Evolutionary conservation across 2,797 vertebrate species (phyloP).

Genomic region (Coilia nasus): DNA sequence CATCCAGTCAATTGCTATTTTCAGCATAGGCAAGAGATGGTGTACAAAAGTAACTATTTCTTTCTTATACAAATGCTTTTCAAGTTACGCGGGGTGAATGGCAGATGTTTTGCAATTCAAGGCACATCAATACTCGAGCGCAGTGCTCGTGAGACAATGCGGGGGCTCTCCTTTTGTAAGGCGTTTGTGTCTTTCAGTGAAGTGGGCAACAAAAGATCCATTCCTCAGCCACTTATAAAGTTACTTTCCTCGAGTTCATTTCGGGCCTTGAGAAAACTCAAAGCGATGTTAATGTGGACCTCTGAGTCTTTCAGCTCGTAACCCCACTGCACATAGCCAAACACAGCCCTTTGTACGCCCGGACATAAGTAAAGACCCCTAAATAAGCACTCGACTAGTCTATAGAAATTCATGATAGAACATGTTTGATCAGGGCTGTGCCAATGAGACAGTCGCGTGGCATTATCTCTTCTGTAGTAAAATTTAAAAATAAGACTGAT

Average conservation of each 20-base stretch:
- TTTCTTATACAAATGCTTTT: slow-evolving; percentile 78
- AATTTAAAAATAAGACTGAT: background rate
- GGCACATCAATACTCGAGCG: slow-evolving; percentile 77
- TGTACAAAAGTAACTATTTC: slow-evolving; percentile 55
- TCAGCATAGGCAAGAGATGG: slow-evolving; percentile 63
- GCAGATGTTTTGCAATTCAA: slow-evolving; percentile 86
- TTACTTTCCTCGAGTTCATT: slow-evolving; percentile 84
- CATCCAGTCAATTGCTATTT: slow-evolving; percentile 49
- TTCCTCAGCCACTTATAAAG: slow-evolving; percentile 85
- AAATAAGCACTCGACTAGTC: slow-evolving; percentile 74
- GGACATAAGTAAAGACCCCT: slow-evolving; percentile 74
- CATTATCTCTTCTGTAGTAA: slow-evolving; percentile 49
- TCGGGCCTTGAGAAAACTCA: slow-evolving; percentile 78
- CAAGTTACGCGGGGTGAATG: slow-evolving; percentile 74
- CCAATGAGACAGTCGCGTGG: slow-evolving; percentile 72
- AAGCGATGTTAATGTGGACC: slow-evolving; percentile 84
- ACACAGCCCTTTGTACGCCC: slow-evolving; percentile 74
- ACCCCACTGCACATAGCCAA: slow-evolving; percentile 74
- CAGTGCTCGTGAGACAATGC: slow-evolving; percentile 74
- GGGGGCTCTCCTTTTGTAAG: slow-evolving; percentile 70
- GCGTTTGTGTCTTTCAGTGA: slow-evolving; percentile 75
- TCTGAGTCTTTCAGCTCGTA: slow-evolving; percentile 75
- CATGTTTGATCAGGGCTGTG: slow-evolving; percentile 75
- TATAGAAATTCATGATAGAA: slow-evolving; percentile 84
- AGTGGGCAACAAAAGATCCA: slow-evolving; percentile 75